A percentile compares a stretch with the other conserved stretches of the same genome.
Conservation (phyloP, 2,797 vertebrate species). For the Lateolabrax maculatus region DNA sequence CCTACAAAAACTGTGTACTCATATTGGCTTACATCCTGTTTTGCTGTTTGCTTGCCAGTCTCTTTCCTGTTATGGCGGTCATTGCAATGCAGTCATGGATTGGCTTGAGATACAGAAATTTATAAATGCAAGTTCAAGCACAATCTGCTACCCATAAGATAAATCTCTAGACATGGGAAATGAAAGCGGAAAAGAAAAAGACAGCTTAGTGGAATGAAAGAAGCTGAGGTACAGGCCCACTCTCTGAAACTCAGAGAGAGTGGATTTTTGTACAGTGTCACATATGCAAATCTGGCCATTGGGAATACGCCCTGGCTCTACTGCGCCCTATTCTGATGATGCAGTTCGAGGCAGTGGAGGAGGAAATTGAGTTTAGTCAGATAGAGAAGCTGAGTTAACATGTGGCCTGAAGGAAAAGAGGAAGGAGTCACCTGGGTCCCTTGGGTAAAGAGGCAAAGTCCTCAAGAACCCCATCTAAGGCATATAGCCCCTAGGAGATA, state of each 20-base stretch:
- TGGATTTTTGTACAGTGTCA: conserved; percentile 79
- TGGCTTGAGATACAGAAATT: conserved; percentile 52
- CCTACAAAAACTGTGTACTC: conserved; percentile 75
- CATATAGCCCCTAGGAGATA: conserved; percentile 57
- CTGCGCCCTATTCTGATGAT: conserved; percentile 80
- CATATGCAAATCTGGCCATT: conserved; percentile 84
- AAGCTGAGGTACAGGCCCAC: conserved; percentile 44
- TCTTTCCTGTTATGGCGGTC: conserved; percentile 76
- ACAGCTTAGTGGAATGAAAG: conserved; percentile 58
- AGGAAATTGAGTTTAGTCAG: conserved; percentile 86
- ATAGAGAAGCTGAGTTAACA: conserved; percentile 83
- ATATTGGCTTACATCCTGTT: conserved; percentile 81
- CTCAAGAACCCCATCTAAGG: conserved; percentile 67
- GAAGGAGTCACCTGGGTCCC: conserved; percentile 77
- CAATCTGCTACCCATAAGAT: conserved; percentile 44
- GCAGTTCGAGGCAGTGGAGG: conserved; percentile 82
- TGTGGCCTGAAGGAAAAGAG: conserved; percentile 78
- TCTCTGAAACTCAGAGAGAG: conserved; percentile 62
- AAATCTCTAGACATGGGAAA: conserved; percentile 47
- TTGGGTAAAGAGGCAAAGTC: conserved; percentile 67
- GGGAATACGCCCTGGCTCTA: conserved; percentile 76
- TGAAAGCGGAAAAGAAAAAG: conserved; percentile 27
- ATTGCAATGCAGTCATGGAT: conserved; percentile 46
- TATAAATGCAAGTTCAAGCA: conserved; percentile 25
- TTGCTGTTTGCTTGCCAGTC: conserved; percentile 74